Evolutionary conservation across 64 coral and sea anemone species (phyloP).

Genomic region (Hydrozoanthus tunicans): DNA sequence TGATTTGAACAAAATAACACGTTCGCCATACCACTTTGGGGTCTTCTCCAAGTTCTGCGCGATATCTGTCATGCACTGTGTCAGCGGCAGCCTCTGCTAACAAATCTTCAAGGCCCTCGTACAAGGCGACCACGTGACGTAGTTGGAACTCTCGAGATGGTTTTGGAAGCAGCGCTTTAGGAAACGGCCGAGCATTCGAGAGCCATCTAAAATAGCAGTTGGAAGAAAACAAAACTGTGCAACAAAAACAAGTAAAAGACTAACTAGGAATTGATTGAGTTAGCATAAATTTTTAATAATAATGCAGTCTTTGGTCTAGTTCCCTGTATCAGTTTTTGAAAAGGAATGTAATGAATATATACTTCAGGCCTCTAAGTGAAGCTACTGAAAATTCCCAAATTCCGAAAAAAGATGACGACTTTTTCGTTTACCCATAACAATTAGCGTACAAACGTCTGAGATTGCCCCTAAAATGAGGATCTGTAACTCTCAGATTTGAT

Average conservation of each 20-base stretch:
- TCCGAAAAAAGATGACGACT: too few species aligned
- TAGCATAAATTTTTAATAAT: too few species aligned
- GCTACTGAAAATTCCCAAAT: too few species aligned
- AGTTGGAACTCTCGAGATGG: slow-evolving; percentile 44
- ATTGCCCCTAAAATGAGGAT: too few species aligned
- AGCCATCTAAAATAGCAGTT: slow-evolving; percentile 31
- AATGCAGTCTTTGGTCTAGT: too few species aligned
- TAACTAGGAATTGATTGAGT: not conserved
- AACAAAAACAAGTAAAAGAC: not conserved
- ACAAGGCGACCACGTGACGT: slow-evolving; percentile 63
- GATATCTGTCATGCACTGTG: slow-evolving; percentile 56
- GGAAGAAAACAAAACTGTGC: not conserved
- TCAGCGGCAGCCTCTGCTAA: slow-evolving; percentile 56
- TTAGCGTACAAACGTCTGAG: too few species aligned
- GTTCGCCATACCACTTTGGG: not conserved
- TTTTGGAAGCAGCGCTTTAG: slow-evolving; percentile 46
- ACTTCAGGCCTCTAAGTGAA: too few species aligned
- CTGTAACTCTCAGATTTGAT: too few species aligned
- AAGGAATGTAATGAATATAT: too few species aligned
- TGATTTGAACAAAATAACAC: not conserved
- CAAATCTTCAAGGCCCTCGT: slow-evolving; percentile 68
- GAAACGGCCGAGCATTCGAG: slow-evolving; percentile 55
- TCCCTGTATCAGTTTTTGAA: too few species aligned
- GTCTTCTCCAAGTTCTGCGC: slow-evolving; percentile 13
- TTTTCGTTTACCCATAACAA: too few species aligned